A percentile compares a stretch with the other conserved stretches of the same genome.
Conservation (phyloP, 1,140 invertebrate genomes). For the Drosophila punjabiensis region DNA sequence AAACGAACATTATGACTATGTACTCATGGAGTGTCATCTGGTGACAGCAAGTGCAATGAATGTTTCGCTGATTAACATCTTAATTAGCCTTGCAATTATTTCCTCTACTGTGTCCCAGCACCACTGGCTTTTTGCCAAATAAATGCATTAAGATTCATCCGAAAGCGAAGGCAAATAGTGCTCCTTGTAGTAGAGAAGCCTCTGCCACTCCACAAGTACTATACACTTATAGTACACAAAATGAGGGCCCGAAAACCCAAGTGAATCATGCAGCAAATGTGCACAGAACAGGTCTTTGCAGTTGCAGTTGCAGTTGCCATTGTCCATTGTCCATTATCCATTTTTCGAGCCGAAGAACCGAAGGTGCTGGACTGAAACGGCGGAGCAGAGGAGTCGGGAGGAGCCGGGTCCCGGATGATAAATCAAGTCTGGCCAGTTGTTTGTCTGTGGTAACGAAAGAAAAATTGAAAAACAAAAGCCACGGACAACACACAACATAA, state of each 20-base stretch:
- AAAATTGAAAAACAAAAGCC: constrained; percentile 60
- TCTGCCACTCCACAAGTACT: constrained; percentile 7
- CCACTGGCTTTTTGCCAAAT: constrained; percentile 27
- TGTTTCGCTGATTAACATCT: constrained; percentile 54
- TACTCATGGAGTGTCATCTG: constrained; percentile 35
- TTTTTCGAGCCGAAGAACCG: constrained; percentile 27
- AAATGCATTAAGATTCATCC: constrained; percentile 14
- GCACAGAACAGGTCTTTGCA: constrained; percentile 58
- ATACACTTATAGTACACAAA: constrained; percentile 5
- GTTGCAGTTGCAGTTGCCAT: constrained; percentile 31
- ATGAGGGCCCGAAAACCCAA: constrained; percentile 31
- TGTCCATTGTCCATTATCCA: constrained; percentile 45
- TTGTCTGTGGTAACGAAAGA: constrained; percentile 44
- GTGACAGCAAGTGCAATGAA: constrained; percentile 42
- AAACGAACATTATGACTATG: constrained; percentile 21
- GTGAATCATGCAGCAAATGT: constrained; percentile 52
- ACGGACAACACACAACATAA: constrained; percentile 64
- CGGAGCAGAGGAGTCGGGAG: constrained; percentile 12
- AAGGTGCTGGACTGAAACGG: constrained; percentile 24
- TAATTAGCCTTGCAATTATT: constrained; percentile 57
- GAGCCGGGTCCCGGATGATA: constrained; percentile 45
- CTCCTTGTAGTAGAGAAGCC: not conserved
- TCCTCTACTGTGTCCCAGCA: constrained; percentile 17
- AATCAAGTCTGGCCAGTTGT: constrained; percentile 75
- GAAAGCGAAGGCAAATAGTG: constrained; percentile 24